Base-by-base conservation (phyloP, 2,113 vertebrate species). In the Lepisosteus osseus region DNA sequence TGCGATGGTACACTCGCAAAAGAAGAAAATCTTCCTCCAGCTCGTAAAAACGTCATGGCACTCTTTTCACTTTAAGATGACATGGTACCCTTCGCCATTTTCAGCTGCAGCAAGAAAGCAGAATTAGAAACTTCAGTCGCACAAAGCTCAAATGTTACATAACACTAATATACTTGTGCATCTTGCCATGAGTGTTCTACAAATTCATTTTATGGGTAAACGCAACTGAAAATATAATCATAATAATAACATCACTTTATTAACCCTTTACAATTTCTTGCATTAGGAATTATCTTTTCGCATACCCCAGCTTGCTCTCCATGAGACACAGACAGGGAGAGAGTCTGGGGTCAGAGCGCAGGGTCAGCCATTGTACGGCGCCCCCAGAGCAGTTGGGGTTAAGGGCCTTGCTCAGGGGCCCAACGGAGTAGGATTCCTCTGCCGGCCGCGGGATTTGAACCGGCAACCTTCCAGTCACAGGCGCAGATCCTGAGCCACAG, bases 61-160 rank as follows among this genome's bases (percentile, higher is more conserved):
- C 73, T 79, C 76, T 84, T 80, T 40, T 95, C 94, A 99, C 85
- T 99, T 99, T 88, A 99, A 77, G 84, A 98, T 95, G 81, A 99
- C 94, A 83, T 98, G 96, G 86, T 96, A 92, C 78, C 95, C 94
- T 85, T 96, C 96, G 62, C 91, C 92, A 78, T 93, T 93, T 88
- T 98, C 96, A 89, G 95, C 97, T 99, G 82, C 63, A 74, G 83
- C 69, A 56, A 59, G 64, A 68, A 65, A 13, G 61, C 62, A 7
- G 43, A 13, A 14, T 5, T 8, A 56, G 13, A 66, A 17, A 61
- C 40, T 14, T n/a, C 17, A 29, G 40, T 17, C 9, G 61, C n/a
- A 57, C 12, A 5, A 61, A 54, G 62, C 67, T 44, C 51, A 0
- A 14, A 44, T 7, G 7, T 13, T 14, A 8, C 57, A 54, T 43